Evolutionary conservation across 2,797 vertebrate species (phyloP).

Genomic region (Lacerta bilineata): DNA sequence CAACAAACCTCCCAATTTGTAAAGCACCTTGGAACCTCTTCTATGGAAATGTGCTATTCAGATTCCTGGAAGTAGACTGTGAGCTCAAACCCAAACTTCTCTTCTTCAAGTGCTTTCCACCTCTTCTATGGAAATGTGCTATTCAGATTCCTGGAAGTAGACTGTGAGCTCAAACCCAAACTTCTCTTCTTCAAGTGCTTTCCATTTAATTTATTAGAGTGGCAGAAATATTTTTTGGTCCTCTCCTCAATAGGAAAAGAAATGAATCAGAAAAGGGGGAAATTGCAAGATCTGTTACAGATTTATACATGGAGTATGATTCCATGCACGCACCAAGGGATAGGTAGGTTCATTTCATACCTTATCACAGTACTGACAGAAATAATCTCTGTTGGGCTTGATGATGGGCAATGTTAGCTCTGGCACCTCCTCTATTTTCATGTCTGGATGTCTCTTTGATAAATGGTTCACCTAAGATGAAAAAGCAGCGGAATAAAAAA

Average conservation of each 20-base stretch:
- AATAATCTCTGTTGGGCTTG: slow-evolving; percentile 99
- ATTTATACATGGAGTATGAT: slow-evolving; percentile 1
- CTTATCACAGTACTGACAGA: slow-evolving; percentile 99
- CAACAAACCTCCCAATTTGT: background rate
- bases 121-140: background rate
- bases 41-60: background rate
- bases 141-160: background rate
- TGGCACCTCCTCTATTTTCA: slow-evolving; percentile 98
- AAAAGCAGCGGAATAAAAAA: slow-evolving; percentile 45
- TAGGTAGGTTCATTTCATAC: slow-evolving; percentile 74
- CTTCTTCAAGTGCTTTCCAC: too few species aligned
- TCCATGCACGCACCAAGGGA: background rate
- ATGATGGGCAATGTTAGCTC: slow-evolving; percentile 98
- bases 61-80: background rate
- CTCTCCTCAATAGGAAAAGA: background rate
- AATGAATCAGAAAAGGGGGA: background rate
- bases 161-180: background rate
- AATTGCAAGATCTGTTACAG: slow-evolving; percentile 14
- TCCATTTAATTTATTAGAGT: background rate
- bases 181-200: background rate
- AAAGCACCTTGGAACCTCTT: slow-evolving; percentile 4
- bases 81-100: background rate
- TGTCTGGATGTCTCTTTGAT: slow-evolving; percentile 98
- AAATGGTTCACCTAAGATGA: slow-evolving; percentile 94
- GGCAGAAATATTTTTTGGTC: background rate